Evolutionary conservation across 2,888 invertebrate species (phyloP).

Genomic region (Plagodis dolabraria): DNA sequence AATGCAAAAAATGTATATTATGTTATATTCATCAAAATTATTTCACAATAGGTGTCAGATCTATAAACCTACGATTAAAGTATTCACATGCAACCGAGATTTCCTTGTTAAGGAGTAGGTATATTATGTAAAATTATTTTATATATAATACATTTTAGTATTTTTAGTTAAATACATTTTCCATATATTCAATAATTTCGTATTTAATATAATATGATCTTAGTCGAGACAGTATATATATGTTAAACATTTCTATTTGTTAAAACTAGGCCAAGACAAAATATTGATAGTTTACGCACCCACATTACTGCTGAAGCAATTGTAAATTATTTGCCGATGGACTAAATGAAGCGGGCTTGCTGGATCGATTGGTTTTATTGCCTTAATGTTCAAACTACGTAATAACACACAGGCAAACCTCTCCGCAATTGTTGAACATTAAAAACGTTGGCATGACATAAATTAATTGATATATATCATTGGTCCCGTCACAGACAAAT

Average conservation of each 20-base stretch:
- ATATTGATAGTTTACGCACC: slow-evolving; percentile 11
- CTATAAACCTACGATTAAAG: too few species aligned
- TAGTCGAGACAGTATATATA: too few species aligned
- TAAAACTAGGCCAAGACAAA: slow-evolving; percentile 17
- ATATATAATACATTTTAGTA: too few species aligned
- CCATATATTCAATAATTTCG: too few species aligned
- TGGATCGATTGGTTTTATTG: slow-evolving; percentile 37
- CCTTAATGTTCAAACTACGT: slow-evolving; percentile 24
- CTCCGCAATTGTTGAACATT: slow-evolving; percentile 41
- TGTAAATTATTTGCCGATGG: slow-evolving; percentile 37
- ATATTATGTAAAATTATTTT: too few species aligned
- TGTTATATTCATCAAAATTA: too few species aligned
- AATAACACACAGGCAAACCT: slow-evolving; percentile 18
- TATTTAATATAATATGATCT: too few species aligned
- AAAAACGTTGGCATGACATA: slow-evolving; percentile 57
- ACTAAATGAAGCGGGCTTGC: slow-evolving; percentile 20
- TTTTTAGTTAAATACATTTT: too few species aligned
- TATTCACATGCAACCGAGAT: too few species aligned
- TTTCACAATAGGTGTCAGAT: too few species aligned
- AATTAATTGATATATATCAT: slow-evolving; percentile 75
- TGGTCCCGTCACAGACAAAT: slow-evolving; percentile 52
- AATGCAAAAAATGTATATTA: too few species aligned
- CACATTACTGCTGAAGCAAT: slow-evolving; percentile 26
- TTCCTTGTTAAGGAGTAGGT: too few species aligned
- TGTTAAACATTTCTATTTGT: neutral